These are phyloP conservation scores for Rhamnusium bicolor DNA, from an alignment of 2,888 invertebrate species.

Conservation along the genomic window DNA sequence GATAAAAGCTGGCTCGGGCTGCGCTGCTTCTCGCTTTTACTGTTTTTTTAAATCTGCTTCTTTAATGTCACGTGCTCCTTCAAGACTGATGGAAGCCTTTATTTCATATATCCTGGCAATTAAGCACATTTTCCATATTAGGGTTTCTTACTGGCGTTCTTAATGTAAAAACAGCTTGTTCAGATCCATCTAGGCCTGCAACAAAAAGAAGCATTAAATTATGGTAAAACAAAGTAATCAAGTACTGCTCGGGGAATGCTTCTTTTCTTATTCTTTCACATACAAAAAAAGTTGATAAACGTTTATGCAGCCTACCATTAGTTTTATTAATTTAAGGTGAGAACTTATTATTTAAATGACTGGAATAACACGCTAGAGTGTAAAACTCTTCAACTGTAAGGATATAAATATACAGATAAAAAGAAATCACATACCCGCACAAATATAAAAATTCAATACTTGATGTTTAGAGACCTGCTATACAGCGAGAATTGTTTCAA, in stretches of 20 bases:
- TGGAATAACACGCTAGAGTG: not conserved
- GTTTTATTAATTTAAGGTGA: not conserved
- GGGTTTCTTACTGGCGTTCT: slow-evolving; percentile 6
- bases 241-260: not conserved
- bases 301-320: not conserved
- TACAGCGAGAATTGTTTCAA: too few relatives aligned
- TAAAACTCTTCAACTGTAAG: too few relatives aligned
- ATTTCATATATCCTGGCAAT: slow-evolving; percentile 26
- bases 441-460: too few relatives aligned
- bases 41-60: slow-evolving; percentile 54
- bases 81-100: slow-evolving; percentile 19
- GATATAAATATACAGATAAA: too few relatives aligned
- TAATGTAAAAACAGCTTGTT: slow-evolving; percentile 4
- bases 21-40: slow-evolving; percentile 44
- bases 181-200: not conserved
- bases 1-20: slow-evolving; percentile 57
- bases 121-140: slow-evolving; percentile 22
- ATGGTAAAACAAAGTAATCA: not conserved
- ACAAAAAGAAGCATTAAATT: not conserved
- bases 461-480: too few relatives aligned
- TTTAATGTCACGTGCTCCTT: slow-evolving; percentile 28
- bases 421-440: too few relatives aligned
- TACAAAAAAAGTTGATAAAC: not conserved
- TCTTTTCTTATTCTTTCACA: not conserved
- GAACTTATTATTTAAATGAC: not conserved